phyloP scores from a whole-genome alignment of 23 tunicate species.

The Trididemnum miniatum region DNA sequence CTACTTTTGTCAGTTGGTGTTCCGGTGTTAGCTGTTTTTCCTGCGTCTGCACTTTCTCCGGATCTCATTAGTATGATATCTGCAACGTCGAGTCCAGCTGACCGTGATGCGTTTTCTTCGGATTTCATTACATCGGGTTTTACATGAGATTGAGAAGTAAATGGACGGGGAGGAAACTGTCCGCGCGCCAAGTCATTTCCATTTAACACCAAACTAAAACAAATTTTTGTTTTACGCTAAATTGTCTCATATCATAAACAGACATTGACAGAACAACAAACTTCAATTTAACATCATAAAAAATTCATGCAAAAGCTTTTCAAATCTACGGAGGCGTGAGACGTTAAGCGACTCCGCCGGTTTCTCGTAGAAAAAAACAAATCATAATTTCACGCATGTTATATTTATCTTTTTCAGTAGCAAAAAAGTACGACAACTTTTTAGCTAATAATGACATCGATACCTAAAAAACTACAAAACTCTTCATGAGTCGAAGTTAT shows the following conservation, averaged over 20 bases:
- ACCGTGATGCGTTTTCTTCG: neutral
- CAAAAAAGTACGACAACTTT: too few relatives aligned
- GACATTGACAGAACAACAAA: neutral
- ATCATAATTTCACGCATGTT: too few relatives aligned
- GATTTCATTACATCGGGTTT: neutral
- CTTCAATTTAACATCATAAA: neutral
- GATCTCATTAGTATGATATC: slow-evolving; percentile 42
- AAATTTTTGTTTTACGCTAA: too few relatives aligned
- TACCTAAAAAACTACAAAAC: too few relatives aligned
- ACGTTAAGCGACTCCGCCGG: neutral
- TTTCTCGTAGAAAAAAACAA: neutral
- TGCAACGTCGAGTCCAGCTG: slow-evolving; percentile 24
- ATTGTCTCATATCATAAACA: too few relatives aligned
- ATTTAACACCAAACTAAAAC: neutral
- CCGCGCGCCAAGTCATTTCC: neutral
- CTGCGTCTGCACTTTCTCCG: too few relatives aligned
- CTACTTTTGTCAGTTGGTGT: too few relatives aligned
- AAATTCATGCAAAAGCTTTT: neutral
- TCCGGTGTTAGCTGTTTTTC: too few relatives aligned
- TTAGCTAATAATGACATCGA: too few relatives aligned
- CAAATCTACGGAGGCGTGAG: neutral
- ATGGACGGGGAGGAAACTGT: slow-evolving; percentile 39
- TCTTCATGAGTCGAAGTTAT: too few relatives aligned
- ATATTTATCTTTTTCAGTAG: too few relatives aligned
- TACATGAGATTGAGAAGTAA: slow-evolving; percentile 17